A percentile compares a stretch with the other conserved stretches of the same genome.
phyloP scores from a whole-genome alignment of 2,797 vertebrate species.

The Aselliscus stoliczkanus region DNA sequence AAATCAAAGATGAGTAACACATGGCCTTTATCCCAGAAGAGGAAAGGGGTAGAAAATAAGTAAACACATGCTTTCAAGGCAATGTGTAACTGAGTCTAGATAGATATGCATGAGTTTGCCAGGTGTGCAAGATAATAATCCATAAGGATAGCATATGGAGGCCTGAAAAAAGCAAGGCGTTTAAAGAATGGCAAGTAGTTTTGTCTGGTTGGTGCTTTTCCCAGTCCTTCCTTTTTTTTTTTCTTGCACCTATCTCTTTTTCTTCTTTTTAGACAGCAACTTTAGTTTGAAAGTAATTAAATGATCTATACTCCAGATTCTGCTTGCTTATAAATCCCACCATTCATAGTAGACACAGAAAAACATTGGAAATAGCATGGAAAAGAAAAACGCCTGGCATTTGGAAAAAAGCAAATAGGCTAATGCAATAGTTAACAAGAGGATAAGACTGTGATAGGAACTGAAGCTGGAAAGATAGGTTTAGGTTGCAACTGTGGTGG shows the following conservation, averaged over 20 bases:
- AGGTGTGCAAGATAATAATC: neutral
- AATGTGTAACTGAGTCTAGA: neutral
- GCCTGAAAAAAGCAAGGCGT: neutral
- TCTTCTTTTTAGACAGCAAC: neutral
- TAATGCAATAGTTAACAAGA: neutral
- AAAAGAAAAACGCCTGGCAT: neutral
- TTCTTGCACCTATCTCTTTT: neutral
- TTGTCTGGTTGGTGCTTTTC: neutral
- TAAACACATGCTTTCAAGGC: neutral
- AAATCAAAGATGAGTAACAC: neutral
- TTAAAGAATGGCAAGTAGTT: slow-evolving; percentile 2
- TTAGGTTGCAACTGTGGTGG: neutral
- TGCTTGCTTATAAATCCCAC: neutral
- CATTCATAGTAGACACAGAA: slow-evolving; percentile 30
- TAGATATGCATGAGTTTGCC: neutral
- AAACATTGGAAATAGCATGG: neutral
- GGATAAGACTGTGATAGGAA: neutral
- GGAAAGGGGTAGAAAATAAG: neutral
- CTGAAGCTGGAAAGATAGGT: neutral
- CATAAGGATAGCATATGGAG: neutral
- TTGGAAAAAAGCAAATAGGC: neutral
- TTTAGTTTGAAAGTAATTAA: slow-evolving; percentile 4
- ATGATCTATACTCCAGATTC: neutral
- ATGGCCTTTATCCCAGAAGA: neutral
- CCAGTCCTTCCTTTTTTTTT: neutral